Evolutionary conservation across 2,888 invertebrate species (phyloP), one percentile per base, ranked within the genome.

Genomic region (Phania funesta): DNA sequence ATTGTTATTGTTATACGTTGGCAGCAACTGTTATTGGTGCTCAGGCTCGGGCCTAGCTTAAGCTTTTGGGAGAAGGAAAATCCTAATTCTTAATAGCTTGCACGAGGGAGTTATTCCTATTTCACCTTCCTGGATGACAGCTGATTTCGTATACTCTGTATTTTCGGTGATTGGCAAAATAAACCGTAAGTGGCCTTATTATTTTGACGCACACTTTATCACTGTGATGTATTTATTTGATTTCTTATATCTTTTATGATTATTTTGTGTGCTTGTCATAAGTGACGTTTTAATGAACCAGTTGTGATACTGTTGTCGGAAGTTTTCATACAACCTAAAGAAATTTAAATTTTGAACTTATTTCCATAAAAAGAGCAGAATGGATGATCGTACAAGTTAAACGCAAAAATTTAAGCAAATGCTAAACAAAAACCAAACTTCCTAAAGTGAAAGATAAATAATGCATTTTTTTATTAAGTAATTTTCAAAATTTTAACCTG

Each of bases 251-350:
- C 1, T 13, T 26, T 65, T 32, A 79, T 22, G 0, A 38, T 50
- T 9, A n/a, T 58, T 29, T 38, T 71, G 13, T 56, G 20, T 29
- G n/a, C 20, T 50, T 50, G 24, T 26, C 67, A 46, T 24, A 76
- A 71, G 41, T 76, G 80, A 70, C 70, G 56, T 71, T 75, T 75
- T 54, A 80, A 75, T 62, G 16, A n/a, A 38, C 41, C 48, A 56
- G 65, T 78, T 74, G 77, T 80, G 70, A 74, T 80, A 58, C 32
- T 65, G 70, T 65, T 83, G 77, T 83, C 76, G 80, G 80, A 83
- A 83, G 77, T 80, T 74, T 70, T 70, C 44, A 65, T 58, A 52
- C 52, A 35, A 52, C 32, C 46, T 64, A 20, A 46, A 74, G 38
- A 56, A 62, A 68, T 62, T 38, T 64, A 11, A 52, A 74, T 80